Evolutionary conservation across 2,113 vertebrate genomes (phyloP).

Genomic region (Athene noctua): DNA sequence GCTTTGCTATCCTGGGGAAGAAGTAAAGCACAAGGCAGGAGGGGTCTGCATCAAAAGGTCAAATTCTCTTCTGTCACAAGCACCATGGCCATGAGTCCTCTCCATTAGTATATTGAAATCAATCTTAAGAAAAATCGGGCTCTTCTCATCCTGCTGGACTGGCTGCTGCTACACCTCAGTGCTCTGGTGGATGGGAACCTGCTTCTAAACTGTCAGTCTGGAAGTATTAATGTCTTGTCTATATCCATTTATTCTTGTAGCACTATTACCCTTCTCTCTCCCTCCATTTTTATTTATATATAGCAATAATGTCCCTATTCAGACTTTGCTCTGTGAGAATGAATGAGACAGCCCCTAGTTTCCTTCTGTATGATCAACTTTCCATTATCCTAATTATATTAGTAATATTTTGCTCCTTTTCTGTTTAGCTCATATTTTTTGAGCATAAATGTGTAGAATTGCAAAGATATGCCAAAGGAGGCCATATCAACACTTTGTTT

Average conservation of each 20-base stretch:
- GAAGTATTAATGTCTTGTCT: background rate
- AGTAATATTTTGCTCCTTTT: background rate
- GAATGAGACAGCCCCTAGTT: background rate
- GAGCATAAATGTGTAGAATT: background rate
- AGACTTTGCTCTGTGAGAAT: background rate
- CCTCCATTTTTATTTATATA: background rate
- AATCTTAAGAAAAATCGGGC: background rate
- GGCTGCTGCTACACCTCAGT: background rate
- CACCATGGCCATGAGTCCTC: background rate
- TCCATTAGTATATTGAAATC: background rate
- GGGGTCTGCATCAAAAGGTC: background rate
- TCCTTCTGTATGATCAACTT: background rate
- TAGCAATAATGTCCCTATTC: background rate
- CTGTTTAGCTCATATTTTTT: background rate
- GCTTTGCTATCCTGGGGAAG: background rate
- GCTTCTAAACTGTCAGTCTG: background rate
- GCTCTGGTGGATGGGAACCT: background rate
- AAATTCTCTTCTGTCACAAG: background rate
- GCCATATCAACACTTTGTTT: background rate
- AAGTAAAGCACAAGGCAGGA: background rate
- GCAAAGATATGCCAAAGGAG: background rate
- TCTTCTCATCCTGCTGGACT: background rate
- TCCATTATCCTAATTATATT: background rate
- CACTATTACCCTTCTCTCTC: background rate
- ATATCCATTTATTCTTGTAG: background rate